Evolutionary conservation across 2,797 vertebrate genomes (phyloP), one percentile per base, ranked within the genome.

Genomic region (Gobionotothen gibberifrons): DNA sequence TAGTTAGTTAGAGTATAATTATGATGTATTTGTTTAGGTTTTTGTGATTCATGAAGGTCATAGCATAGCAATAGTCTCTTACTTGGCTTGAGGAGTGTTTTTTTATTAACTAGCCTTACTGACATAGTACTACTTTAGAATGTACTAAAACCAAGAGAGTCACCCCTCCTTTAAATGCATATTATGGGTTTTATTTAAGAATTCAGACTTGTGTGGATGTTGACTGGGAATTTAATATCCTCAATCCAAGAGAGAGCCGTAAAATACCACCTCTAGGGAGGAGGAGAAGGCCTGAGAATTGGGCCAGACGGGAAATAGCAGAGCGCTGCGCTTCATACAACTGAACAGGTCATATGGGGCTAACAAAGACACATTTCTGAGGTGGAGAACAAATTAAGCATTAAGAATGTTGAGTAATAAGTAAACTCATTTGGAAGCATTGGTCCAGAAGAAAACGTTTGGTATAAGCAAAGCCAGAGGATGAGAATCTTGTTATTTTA

Each of bases 171-270:
- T 40, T 62, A 10, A 51, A 55, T 53, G 14, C 16, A 19, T 2
- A 5, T 44, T 48, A 46, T 26, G 14, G 44, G 13, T 40, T 36
- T 36, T 54, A 21, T 65, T 59, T 47, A 39, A 42, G 14, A 53
- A 16, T 40, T 4, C 17, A 13, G 14, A 39, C 29, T 29, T 9
- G 55, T 10, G 19, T 57, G 47, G n/a, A 59, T 58, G 66, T 52
- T 71, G 44, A 70, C 62, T 2, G 43, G 42, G 77, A 70, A 66
- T 43, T 67, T 70, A 60, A 65, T 29, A 16, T 54, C 49, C 17
- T 40, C n/a, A 48, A 72, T 69, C 57, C 84, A 72, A 61, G 44
- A 47, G 80, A 76, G 79, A 85, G 74, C 46, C 65, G 82, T 88
- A 77, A 88, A 83, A 19, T 43, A 57, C n/a, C 32, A 19, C 46